Conservation (phyloP, 1,140 invertebrate species). For the Batillaria attramentaria region DNA sequence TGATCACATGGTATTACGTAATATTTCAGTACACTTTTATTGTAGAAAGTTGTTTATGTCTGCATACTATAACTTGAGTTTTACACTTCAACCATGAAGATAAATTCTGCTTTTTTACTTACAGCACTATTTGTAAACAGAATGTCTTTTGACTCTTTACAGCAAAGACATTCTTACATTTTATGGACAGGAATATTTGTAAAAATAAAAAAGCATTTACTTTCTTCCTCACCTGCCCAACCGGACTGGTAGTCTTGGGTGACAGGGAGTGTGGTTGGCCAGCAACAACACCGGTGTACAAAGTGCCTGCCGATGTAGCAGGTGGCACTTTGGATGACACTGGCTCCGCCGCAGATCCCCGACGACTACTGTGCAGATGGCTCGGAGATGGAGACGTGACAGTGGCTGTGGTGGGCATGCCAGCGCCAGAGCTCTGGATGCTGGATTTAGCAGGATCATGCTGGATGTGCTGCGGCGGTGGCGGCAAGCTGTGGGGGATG, state of each 20-base stretch:
- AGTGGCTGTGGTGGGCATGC: background rate
- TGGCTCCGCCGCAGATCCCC: slow-evolving; percentile 18
- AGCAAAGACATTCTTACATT: too few species aligned
- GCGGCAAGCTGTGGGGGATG: slow-evolving; percentile 15
- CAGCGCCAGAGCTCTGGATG: slow-evolving; percentile 5
- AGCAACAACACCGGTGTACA: slow-evolving; percentile 47
- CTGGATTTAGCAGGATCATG: slow-evolving; percentile 13
- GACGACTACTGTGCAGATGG: slow-evolving; percentile 18
- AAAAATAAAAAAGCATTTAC: too few species aligned
- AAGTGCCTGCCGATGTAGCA: slow-evolving; percentile 28
- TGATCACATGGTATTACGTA: too few species aligned
- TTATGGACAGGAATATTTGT: too few species aligned
- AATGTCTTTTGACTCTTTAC: too few species aligned
- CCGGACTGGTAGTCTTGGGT: slow-evolving; percentile 48
- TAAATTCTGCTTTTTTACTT: too few species aligned
- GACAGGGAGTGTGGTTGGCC: slow-evolving; percentile 48
- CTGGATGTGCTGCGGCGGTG: slow-evolving; percentile 5
- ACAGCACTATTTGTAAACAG: too few species aligned
- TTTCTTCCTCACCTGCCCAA: slow-evolving; percentile 51
- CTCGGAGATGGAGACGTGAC: background rate
- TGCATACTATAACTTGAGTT: too few species aligned
- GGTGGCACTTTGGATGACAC: slow-evolving; percentile 38
- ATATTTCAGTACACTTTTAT: too few species aligned
- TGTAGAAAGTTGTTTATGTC: too few species aligned
- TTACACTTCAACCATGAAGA: too few species aligned